phyloP scores from a whole-genome alignment of 2,888 invertebrate genomes.

The Macrosiphum euphorbiae region DNA sequence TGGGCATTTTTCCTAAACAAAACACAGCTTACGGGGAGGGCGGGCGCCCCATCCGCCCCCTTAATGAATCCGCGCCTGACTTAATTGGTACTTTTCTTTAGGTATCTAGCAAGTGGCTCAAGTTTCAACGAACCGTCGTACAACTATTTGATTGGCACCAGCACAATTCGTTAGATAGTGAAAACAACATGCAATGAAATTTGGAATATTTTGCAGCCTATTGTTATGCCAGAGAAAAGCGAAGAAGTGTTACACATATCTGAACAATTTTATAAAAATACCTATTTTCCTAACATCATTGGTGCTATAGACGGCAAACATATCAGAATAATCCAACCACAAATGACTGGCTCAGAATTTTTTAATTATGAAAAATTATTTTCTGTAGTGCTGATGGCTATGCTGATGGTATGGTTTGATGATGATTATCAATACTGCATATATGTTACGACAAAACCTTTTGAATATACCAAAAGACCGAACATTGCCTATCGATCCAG shows the following conservation, averaged over 20 bases:
- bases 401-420: slow-evolving; percentile 41
- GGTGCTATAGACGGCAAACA: slow-evolving; percentile 57
- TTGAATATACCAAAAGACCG: background rate
- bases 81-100: background rate
- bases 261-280: slow-evolving; percentile 24
- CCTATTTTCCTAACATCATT: slow-evolving; percentile 37
- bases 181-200: background rate
- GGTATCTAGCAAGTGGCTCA: background rate
- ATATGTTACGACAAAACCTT: slow-evolving; percentile 17
- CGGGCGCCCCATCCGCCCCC: too few species aligned
- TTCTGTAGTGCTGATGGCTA: slow-evolving; percentile 37
- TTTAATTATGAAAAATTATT: slow-evolving; percentile 44
- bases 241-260: slow-evolving; percentile 26
- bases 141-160: slow-evolving; percentile 7
- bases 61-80: too few species aligned
- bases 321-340: slow-evolving; percentile 10
- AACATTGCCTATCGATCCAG: background rate
- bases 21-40: too few species aligned
- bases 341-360: slow-evolving; percentile 18
- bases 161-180: slow-evolving; percentile 2
- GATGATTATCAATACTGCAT: slow-evolving; percentile 33
- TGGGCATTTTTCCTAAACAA: too few species aligned
- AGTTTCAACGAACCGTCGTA: slow-evolving; percentile 4
- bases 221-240: background rate
- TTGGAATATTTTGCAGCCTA: background rate